phyloP scores from a whole-genome alignment of 2,888 invertebrate species.

The Spilarctia lutea region DNA sequence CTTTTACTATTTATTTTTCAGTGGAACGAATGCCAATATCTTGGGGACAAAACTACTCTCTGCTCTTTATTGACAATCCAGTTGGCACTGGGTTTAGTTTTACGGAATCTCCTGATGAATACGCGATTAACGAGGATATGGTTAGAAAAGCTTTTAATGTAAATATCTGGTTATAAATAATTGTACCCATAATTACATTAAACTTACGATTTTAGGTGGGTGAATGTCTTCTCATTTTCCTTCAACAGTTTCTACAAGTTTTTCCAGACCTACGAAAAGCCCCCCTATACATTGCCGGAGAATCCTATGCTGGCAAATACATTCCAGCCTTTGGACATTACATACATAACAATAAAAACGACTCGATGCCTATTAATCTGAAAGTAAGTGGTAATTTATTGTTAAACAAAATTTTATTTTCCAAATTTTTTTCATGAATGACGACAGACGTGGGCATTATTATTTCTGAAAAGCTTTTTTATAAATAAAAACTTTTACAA shows the following conservation, averaged over 20 bases:
- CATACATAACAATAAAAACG: conserved; percentile 43
- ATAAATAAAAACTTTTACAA: too few relatives aligned
- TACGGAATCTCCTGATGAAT: conserved; percentile 59
- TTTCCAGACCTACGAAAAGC: conserved; percentile 78
- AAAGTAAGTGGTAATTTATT: conserved; percentile 9
- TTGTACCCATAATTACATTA: background rate
- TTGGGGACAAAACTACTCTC: conserved; percentile 81
- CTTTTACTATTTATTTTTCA: background rate
- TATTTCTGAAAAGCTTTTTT: too few relatives aligned
- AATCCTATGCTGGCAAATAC: conserved; percentile 84
- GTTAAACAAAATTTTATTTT: background rate
- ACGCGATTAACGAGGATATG: conserved; percentile 26
- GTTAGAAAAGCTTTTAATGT: background rate
- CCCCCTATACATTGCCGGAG: conserved; percentile 86
- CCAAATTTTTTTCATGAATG: too few relatives aligned
- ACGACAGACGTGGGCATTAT: too few relatives aligned
- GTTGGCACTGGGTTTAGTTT: conserved; percentile 86
- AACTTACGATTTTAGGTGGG: conserved; percentile 37
- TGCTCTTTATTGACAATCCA: conserved; percentile 87
- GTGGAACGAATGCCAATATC: conserved; percentile 45
- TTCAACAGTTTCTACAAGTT: conserved; percentile 83
- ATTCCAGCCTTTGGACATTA: conserved; percentile 76
- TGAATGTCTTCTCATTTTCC: conserved; percentile 73
- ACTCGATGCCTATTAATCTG: conserved; percentile 55
- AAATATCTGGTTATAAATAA: background rate